Conservation (phyloP, 1,140 invertebrate genomes). For the Nylanderia fulva region DNA sequence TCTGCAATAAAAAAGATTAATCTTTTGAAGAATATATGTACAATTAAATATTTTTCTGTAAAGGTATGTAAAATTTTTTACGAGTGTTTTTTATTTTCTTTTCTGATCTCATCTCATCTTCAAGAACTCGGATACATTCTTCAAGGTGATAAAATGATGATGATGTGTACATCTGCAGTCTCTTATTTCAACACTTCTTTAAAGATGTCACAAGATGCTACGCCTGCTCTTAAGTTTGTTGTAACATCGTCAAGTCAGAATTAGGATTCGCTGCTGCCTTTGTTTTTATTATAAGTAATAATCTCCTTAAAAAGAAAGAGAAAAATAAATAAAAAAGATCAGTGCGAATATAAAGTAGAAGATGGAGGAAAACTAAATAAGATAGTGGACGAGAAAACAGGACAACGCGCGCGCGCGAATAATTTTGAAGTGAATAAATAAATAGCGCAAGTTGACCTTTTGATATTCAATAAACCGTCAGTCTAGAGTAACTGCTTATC, state of each 20-base stretch:
- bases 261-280: background rate
- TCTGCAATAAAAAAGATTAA: no score
- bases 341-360: background rate
- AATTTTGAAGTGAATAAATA: background rate
- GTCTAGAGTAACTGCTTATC: no score
- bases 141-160: background rate
- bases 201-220: background rate
- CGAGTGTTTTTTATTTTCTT: background rate
- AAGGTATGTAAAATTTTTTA: no score
- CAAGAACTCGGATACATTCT: slow-evolving; percentile 6
- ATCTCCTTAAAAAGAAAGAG: background rate
- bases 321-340: slow-evolving; percentile 9
- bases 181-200: background rate
- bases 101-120: slow-evolving; percentile 7
- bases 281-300: background rate
- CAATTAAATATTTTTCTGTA: no score
- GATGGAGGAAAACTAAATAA: background rate
- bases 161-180: background rate
- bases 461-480: background rate
- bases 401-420: background rate
- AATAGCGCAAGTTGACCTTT: slow-evolving; percentile 22
- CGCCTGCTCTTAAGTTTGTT: background rate
- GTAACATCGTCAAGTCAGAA: background rate
- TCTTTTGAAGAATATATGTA: no score
- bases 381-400: background rate